Conservation (phyloP, 2,797 vertebrate genomes). For the Coregonus ussuriensis region DNA sequence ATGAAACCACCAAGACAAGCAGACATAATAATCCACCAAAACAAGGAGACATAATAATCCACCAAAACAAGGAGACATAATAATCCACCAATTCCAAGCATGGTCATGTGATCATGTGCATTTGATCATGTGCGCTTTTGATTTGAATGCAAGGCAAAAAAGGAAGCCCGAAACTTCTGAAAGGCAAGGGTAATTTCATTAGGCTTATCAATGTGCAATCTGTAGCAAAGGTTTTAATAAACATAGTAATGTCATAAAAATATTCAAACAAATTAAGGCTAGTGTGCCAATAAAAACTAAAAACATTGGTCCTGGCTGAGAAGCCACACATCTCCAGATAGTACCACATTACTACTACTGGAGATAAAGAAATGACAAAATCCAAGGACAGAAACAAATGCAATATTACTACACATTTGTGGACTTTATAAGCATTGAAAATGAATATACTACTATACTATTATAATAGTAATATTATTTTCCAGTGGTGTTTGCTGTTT, state of each 20-base stretch:
- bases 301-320: not conserved
- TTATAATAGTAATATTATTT: not conserved
- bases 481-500: not conserved
- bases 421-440: not conserved
- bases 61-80: no score
- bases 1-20: not conserved
- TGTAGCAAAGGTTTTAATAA: not conserved
- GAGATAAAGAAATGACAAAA: not conserved
- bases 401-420: not conserved
- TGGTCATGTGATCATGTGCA: not conserved
- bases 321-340: not conserved
- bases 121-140: not conserved
- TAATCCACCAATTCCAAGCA: not conserved
- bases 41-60: no score
- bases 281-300: not conserved
- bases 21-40: no score
- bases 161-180: not conserved
- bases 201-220: not conserved
- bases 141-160: not conserved
- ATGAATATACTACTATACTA: not conserved
- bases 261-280: not conserved
- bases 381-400: not conserved
- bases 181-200: not conserved
- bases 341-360: not conserved
- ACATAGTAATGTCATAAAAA: not conserved